Percentiles rank a stretch among this genome's conserved stretches.
Conservation (phyloP, 2,797 vertebrate species). For the Onychomys arenicola region DNA sequence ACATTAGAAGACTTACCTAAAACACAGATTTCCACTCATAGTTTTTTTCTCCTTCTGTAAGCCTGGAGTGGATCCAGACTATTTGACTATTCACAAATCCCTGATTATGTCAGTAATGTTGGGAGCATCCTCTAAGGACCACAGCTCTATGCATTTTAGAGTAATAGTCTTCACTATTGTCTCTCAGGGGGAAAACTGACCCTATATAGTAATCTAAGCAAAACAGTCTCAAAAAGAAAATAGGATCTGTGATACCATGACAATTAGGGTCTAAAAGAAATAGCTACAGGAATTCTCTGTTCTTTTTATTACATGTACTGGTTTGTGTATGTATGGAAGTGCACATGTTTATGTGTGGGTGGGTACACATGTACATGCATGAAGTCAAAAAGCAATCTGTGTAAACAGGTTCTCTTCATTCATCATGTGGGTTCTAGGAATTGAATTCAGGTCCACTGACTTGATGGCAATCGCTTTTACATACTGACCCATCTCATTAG, state of each 20-base stretch:
- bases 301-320: background rate
- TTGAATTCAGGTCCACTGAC: background rate
- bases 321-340: background rate
- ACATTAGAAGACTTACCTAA: background rate
- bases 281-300: background rate
- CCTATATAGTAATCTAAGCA: background rate
- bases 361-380: background rate
- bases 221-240: background rate
- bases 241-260: background rate
- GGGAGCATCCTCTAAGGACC: background rate
- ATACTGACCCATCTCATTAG: background rate
- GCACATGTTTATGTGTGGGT: background rate
- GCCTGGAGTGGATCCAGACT: background rate
- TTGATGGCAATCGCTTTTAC: background rate
- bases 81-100: background rate
- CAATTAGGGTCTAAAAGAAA: background rate
- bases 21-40: background rate
- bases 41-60: background rate
- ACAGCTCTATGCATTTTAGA: background rate
- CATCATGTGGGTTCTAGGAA: background rate
- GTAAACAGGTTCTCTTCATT: background rate
- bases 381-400: background rate
- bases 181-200: background rate
- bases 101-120: background rate
- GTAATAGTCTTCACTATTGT: background rate